A percentile compares a stretch with the other conserved stretches of the same genome.
These are phyloP conservation scores for Amphipyra berbera DNA, from an alignment of 2,888 invertebrate species.

Conservation along the genomic window DNA sequence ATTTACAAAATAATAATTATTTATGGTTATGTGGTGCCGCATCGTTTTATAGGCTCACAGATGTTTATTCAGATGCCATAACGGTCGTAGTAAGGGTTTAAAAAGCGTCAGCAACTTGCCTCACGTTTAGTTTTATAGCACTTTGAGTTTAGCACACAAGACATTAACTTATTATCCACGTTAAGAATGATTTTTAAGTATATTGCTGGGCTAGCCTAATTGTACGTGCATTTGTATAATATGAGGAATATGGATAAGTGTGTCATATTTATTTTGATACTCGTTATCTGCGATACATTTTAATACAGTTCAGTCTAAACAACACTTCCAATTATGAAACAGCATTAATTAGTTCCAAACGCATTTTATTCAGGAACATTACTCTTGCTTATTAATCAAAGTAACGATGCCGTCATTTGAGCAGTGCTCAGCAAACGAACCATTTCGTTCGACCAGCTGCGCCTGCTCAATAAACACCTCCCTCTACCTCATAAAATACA, in stretches of 20 bases:
- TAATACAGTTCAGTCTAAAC: not conserved
- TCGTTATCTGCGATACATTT: too few species aligned
- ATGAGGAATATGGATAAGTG: too few species aligned
- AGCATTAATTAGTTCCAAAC: conserved; percentile 6
- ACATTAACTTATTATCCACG: too few species aligned
- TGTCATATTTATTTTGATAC: too few species aligned
- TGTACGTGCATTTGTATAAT: too few species aligned
- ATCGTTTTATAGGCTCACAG: not conserved
- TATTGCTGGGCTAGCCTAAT: too few species aligned
- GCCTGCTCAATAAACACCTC: conserved; percentile 61
- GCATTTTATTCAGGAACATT: conserved; percentile 38
- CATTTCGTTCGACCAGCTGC: conserved; percentile 53
- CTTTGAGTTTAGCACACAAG: not conserved
- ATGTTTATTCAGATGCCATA: conserved; percentile 19
- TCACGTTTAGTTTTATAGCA: conserved; percentile 9
- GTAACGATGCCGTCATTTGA: conserved; percentile 42
- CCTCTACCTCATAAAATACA: conserved; percentile 65
- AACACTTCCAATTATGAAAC: not conserved
- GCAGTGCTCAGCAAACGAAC: conserved; percentile 27
- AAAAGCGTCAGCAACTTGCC: conserved; percentile 17
- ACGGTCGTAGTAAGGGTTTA: conserved; percentile 15
- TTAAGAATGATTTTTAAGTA: too few species aligned
- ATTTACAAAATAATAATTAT: too few species aligned
- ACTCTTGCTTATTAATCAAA: conserved; percentile 47
- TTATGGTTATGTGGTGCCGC: not conserved